A percentile compares a stretch with the other conserved stretches of the same genome.
These are phyloP conservation scores for Beris morrisii DNA, from an alignment of 2,888 invertebrate species.

Conservation along the genomic window DNA sequence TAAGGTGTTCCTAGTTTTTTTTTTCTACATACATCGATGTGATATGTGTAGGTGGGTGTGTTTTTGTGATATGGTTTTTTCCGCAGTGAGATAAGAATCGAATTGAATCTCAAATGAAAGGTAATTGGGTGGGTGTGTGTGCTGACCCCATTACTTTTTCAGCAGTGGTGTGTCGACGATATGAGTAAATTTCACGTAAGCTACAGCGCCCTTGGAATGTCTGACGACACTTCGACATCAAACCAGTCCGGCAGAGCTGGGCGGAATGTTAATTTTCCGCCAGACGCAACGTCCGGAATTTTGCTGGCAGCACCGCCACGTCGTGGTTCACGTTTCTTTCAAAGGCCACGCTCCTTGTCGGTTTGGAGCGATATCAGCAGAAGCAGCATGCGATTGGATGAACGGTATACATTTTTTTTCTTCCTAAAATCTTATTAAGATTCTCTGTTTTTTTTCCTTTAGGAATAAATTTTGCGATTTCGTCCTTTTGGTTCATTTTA, in stretches of 20 bases:
- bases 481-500: too few relatives aligned
- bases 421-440: too few relatives aligned
- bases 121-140: not conserved
- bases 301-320: slow-evolving; percentile 48
- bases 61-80: too few relatives aligned
- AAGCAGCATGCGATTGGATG: slow-evolving; percentile 73
- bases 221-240: slow-evolving; percentile 56
- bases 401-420: slow-evolving; percentile 48
- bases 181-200: slow-evolving; percentile 57
- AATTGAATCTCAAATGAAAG: not conserved
- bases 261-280: slow-evolving; percentile 55
- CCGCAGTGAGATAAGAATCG: slow-evolving; percentile 10
- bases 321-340: slow-evolving; percentile 55
- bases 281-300: slow-evolving; percentile 45
- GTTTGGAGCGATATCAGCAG: slow-evolving; percentile 87
- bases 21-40: too few relatives aligned
- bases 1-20: too few relatives aligned
- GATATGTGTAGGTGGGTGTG: too few relatives aligned
- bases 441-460: too few relatives aligned
- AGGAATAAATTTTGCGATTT: too few relatives aligned
- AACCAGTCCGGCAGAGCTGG: slow-evolving; percentile 49
- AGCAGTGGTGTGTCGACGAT: slow-evolving; percentile 36
- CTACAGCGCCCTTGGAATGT: slow-evolving; percentile 57
- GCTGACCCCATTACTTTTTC: slow-evolving; percentile 1
- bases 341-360: slow-evolving; percentile 76